Evolutionary conservation across 2,888 invertebrate species (phyloP).

Genomic region (Chironomus riparius): DNA sequence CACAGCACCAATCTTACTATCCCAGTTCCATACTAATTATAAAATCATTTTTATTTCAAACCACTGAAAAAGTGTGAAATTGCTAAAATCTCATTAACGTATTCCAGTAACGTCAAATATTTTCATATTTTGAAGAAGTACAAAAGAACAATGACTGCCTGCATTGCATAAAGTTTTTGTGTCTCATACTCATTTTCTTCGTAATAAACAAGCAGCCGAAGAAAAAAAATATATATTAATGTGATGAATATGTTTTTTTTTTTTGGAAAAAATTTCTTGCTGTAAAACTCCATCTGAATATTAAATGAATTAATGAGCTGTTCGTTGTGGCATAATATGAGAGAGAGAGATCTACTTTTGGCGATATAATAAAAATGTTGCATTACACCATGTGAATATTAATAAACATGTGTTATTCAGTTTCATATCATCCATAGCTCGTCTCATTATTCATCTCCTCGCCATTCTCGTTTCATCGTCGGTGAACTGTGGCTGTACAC

Average conservation of each 20-base stretch:
- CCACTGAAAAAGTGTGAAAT: background rate
- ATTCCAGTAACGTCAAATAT: conserved; percentile 18
- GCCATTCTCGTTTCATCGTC: background rate
- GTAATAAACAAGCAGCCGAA: no score
- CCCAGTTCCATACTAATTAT: no score
- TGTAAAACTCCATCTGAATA: conserved; percentile 14
- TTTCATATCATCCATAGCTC: background rate
- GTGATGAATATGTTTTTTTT: conserved; percentile 19
- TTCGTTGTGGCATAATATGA: background rate
- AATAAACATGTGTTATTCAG: conserved; percentile 23
- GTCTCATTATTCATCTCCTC: conserved; percentile 15
- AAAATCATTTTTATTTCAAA: no score
- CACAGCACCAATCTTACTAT: no score
- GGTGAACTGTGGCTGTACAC: no score
- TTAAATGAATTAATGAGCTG: conserved; percentile 26
- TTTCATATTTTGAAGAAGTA: background rate
- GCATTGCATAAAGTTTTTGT: background rate
- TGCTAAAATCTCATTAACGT: conserved; percentile 15
- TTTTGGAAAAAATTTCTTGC: background rate
- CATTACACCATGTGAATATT: conserved; percentile 28
- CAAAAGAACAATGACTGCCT: conserved; percentile 9
- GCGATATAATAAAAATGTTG: conserved; percentile 23
- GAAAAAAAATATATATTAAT: conserved; percentile 3
- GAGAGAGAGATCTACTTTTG: conserved; percentile 15
- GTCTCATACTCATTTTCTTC: no score